Evolutionary conservation across 2,888 invertebrate species (phyloP), one percentile per base, ranked within the genome.

Genomic region (Metacarcinus magister): DNA sequence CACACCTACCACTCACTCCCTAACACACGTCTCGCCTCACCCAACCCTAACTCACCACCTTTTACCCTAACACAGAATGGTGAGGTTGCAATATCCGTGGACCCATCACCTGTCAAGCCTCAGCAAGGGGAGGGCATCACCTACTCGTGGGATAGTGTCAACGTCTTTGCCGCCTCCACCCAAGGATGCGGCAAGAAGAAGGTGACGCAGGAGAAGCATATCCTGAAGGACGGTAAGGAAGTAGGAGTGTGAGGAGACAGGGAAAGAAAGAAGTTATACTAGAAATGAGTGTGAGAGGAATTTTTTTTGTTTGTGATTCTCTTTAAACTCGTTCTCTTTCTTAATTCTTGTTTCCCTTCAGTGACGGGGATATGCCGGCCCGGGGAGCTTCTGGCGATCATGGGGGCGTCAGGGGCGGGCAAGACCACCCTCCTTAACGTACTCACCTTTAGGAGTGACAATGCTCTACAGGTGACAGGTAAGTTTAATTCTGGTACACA

Each of bases 321-420:
- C 89, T 43, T 0, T 89, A 87, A 32, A 23, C 32, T 23, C 32
- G 23, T 90, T 32, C 16, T 32, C 32, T 39, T 39, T 39, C 2
- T 39, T 39, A 1, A 39, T 39, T 39, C 39, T 39, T 39, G 39
- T 39, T 19, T 23, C 0, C 75, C 48, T 97, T 82, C 97, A 99
- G 99, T 99, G 13, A 98, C 98, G 97, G 99, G 99, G 0, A 98
- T 98, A 0, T 99, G 99, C 0, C 98, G 98, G 97, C 99, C 99
- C 0, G 99, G 99, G 0, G 99, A 99, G 97, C 97, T 99, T 44
- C 98, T 99, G 91, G 99, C 99, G 1, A 98, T 99, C 94, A 98
- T 99, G 98, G 99, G 99, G 0, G 97, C 97, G 97, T 98, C 98
- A 97, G 98, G 98, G 0, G 98, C 98, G 3, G 98, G 98, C 32